Base-by-base conservation (phyloP, 1,140 invertebrate species). In the Psix sp. region DNA sequence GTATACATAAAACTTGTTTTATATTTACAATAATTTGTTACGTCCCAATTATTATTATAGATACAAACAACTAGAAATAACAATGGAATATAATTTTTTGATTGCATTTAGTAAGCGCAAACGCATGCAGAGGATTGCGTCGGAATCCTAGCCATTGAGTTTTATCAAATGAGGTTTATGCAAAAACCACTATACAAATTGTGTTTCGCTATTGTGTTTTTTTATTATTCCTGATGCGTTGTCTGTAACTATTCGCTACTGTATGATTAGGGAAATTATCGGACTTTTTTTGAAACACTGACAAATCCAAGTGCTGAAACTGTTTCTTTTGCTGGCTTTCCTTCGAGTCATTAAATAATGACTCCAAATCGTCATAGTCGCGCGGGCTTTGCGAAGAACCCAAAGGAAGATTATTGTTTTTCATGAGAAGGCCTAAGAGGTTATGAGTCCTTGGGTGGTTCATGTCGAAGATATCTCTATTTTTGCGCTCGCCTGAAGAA, bases 391-490 rank as follows among this genome's bases (percentile, higher is more conserved):
- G 60, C 1, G 66, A 1, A 0, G 10, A 51, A 0, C 81, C 77
- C 3, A 18, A n/a, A 0, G 85, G 84, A 1, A 87, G 24, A 17
- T 83, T 81, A 14, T 82, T 85, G 48, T 83, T 86, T 26, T 87
- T 87, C 85, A 86, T 86, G n/a, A 87, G 21, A 1, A 86, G 29
- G 2, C 84, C 83, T 3, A 86, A 39, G 3, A 85, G 66, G 54
- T 87, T 87, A 35, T 87, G 84, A 11, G 76, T 82, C 54, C 80
- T 77, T 0, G 82, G 83, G 42, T 86, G 79, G 45, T 86, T 85
- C 3, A 82, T 40, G 6, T 81, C 79, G 9, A 56, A 74, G 9
- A 52, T 16, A n/a, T 81, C 77, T 11, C 42, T 68, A 17, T 49
- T 67, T 21, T 60, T 76, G 0, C 66, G 48, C 26, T 78, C 77